Conservation (phyloP, 1,140 invertebrate species). For the Dryas iulia region DNA sequence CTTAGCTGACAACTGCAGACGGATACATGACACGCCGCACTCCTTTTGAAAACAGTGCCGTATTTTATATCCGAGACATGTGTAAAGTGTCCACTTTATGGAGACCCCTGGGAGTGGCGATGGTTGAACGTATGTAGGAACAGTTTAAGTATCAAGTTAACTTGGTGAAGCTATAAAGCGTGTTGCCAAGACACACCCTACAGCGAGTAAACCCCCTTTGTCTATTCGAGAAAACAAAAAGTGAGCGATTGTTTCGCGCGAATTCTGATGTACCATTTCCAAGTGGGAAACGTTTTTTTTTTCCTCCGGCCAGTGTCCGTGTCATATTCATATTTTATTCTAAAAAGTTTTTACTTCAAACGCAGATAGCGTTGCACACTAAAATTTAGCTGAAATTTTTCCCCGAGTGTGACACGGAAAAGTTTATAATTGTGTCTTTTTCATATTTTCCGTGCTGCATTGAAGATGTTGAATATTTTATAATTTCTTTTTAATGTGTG, state of each 20-base stretch:
- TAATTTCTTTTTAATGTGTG: background rate
- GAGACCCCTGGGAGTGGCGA: constrained; percentile 31
- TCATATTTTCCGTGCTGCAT: background rate
- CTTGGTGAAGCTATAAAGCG: constrained; percentile 43
- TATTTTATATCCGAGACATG: constrained; percentile 56
- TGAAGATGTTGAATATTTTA: background rate
- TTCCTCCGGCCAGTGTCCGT: constrained; percentile 23
- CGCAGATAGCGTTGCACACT: constrained; percentile 1
- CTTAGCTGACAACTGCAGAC: constrained; percentile 47
- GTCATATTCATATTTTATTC: constrained; percentile 20
- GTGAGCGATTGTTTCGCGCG: constrained; percentile 57
- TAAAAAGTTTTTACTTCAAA: constrained; percentile 14
- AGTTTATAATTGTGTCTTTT: constrained; percentile 1
- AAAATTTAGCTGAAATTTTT: constrained; percentile 11
- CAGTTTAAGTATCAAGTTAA: constrained; percentile 35
- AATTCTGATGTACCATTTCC: constrained; percentile 46
- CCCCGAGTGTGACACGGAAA: background rate
- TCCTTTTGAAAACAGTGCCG: constrained; percentile 46
- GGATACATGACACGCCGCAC: constrained; percentile 50
- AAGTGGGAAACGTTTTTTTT: constrained; percentile 35
- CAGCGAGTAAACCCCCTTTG: constrained; percentile 50
- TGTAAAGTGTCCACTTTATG: constrained; percentile 48
- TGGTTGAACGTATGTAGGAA: constrained; percentile 21
- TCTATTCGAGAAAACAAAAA: constrained; percentile 47
- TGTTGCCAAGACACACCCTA: constrained; percentile 53